Evolutionary conservation across 2,888 invertebrate species (phyloP).

Genomic region (Therioaphis trifolii): DNA sequence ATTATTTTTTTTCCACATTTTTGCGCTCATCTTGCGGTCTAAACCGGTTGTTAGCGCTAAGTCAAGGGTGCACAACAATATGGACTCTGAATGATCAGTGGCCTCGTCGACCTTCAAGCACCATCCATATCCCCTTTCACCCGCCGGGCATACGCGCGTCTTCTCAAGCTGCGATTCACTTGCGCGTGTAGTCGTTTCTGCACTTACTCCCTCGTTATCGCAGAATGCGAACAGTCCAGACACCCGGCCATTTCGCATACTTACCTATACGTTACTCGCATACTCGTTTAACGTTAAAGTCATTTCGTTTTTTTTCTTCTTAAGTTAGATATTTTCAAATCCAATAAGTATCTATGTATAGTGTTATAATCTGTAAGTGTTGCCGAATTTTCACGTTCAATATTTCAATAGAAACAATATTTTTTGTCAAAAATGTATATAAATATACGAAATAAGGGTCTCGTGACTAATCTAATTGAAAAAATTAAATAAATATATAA

Average conservation of each 20-base stretch:
- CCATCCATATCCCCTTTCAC: conserved; percentile 51
- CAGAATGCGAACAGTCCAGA: neutral
- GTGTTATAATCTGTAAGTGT: conserved; percentile 7
- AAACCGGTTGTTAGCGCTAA: conserved; percentile 55
- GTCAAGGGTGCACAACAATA: conserved; percentile 54
- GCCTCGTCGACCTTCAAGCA: conserved; percentile 56
- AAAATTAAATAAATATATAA: too few species aligned
- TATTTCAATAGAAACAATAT: too few species aligned
- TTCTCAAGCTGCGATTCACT: neutral
- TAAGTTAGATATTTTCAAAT: neutral
- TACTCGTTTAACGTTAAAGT: neutral
- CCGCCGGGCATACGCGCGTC: neutral
- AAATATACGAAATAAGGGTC: too few species aligned
- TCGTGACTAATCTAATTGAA: too few species aligned
- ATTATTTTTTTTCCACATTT: conserved; percentile 2
- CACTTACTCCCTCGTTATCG: neutral
- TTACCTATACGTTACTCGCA: neutral
- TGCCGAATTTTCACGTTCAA: too few species aligned
- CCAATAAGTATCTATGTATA: neutral
- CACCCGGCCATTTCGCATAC: neutral
- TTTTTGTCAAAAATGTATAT: too few species aligned
- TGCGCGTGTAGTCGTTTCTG: neutral
- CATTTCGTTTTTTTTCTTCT: neutral
- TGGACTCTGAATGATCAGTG: conserved; percentile 50
- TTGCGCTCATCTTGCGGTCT: conserved; percentile 5